Conservation (phyloP, 2,797 vertebrate genomes). For the Limnodromus scolopaceus region DNA sequence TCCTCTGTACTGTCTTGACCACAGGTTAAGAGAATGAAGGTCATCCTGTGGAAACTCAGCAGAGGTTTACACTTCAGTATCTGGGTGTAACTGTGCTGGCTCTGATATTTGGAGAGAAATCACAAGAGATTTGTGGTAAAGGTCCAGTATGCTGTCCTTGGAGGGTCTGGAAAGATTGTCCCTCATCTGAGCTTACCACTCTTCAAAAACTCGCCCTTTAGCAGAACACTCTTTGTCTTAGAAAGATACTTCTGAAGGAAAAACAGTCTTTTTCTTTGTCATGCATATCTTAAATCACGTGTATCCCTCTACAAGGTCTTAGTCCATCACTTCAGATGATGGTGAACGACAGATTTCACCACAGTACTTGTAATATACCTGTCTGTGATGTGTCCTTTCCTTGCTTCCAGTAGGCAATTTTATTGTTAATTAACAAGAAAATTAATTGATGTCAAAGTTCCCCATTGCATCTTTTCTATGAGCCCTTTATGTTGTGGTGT, state of each 20-base stretch:
- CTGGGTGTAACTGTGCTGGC: background rate
- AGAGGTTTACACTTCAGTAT: background rate
- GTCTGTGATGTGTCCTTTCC: background rate
- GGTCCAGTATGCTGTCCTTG: background rate
- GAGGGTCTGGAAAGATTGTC: background rate
- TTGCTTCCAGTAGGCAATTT: background rate
- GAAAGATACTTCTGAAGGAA: background rate
- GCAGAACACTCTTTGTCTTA: background rate
- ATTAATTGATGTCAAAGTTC: background rate
- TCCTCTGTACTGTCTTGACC: background rate
- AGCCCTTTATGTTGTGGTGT: background rate
- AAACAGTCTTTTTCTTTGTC: background rate
- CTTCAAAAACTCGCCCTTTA: background rate
- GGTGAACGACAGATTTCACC: background rate
- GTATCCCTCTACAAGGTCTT: background rate
- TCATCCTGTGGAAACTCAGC: background rate
- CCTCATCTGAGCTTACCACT: background rate
- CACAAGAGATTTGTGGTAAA: background rate
- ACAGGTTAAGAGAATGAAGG: background rate
- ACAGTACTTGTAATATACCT: background rate
- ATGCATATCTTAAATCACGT: background rate
- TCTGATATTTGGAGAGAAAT: background rate
- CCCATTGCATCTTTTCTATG: background rate
- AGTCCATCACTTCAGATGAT: background rate
- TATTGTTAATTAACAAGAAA: background rate